Evolutionary conservation across 1,140 invertebrate genomes (phyloP).

Genomic region (Cephus cinctus): DNA sequence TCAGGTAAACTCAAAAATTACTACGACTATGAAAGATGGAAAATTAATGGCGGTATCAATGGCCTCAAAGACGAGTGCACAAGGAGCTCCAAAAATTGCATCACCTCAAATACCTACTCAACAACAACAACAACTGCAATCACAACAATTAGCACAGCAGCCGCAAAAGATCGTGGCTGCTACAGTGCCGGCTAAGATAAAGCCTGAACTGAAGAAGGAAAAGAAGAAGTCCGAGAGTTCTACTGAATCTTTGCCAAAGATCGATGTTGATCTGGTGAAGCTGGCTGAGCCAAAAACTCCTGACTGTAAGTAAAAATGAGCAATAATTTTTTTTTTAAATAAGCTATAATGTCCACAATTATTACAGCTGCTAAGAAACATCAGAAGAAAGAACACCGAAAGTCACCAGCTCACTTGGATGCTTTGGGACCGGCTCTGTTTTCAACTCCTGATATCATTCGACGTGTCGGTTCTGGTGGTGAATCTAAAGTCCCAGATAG

Average conservation of each 20-base stretch:
- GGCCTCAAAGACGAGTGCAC: slow-evolving; percentile 20
- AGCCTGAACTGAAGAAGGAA: slow-evolving; percentile 46
- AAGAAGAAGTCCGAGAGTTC: slow-evolving; percentile 39
- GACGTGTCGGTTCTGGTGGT: slow-evolving; percentile 57
- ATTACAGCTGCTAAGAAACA: slow-evolving; percentile 53
- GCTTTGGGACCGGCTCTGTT: slow-evolving; percentile 67
- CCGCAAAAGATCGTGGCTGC: not conserved
- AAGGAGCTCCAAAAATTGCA: slow-evolving; percentile 1
- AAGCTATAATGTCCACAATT: too few species aligned
- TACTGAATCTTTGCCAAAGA: slow-evolving; percentile 23
- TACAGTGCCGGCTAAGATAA: slow-evolving; percentile 28
- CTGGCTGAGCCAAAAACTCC: slow-evolving; percentile 29
- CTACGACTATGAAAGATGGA: slow-evolving; percentile 33
- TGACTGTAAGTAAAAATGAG: slow-evolving; percentile 30
- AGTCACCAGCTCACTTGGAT: slow-evolving; percentile 64
- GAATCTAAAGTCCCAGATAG: slow-evolving; percentile 53
- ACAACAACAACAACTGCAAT: slow-evolving; percentile 11
- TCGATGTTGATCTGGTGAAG: slow-evolving; percentile 29
- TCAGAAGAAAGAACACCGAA: slow-evolving; percentile 67
- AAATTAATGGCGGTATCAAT: slow-evolving; percentile 30
- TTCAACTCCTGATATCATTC: slow-evolving; percentile 76
- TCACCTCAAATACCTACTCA: slow-evolving; percentile 6
- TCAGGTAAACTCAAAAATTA: slow-evolving; percentile 31
- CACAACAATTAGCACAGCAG: slow-evolving; percentile 19
- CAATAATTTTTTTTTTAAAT: too few species aligned